These are phyloP conservation scores for Porites australiensis DNA, from an alignment of 64 coral and sea anemone genomes.

Conservation along the genomic window DNA sequence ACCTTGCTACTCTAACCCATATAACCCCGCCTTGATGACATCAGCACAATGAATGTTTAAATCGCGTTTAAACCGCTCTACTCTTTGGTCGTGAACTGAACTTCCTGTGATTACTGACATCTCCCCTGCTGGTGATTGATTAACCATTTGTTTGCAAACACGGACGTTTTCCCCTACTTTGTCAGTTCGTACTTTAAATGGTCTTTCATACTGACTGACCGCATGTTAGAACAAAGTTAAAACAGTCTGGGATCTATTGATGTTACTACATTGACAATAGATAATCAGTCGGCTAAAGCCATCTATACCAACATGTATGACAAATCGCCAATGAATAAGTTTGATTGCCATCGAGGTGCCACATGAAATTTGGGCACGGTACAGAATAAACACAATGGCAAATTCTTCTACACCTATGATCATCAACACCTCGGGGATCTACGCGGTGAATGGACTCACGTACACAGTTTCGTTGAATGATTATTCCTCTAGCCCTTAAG, in stretches of 20 bases:
- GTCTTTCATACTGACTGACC: constrained; percentile 36
- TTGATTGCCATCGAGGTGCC: constrained; percentile 13
- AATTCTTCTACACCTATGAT: constrained; percentile 18
- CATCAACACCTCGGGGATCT: constrained; percentile 26
- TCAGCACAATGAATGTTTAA: constrained; percentile 7
- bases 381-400: background rate
- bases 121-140: constrained; percentile 10
- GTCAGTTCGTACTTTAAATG: constrained; percentile 32
- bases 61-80: constrained; percentile 5
- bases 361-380: constrained; percentile 32
- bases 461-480: background rate
- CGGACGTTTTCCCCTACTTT: constrained; percentile 40
- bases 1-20: background rate
- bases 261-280: constrained; percentile 25
- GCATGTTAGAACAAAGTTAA: background rate
- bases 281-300: constrained; percentile 14
- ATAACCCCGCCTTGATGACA: background rate
- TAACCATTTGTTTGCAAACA: constrained; percentile 1
- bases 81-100: constrained; percentile 15
- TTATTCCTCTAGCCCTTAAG: constrained; percentile 31
- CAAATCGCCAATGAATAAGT: constrained; percentile 22
- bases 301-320: constrained; percentile 5
- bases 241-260: constrained; percentile 23
- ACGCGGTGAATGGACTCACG: constrained; percentile 3
- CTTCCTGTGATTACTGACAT: constrained; percentile 1